These are phyloP conservation scores for Misgurnus mizolepis DNA, from an alignment of 2,113 vertebrate species.

Conservation along the genomic window DNA sequence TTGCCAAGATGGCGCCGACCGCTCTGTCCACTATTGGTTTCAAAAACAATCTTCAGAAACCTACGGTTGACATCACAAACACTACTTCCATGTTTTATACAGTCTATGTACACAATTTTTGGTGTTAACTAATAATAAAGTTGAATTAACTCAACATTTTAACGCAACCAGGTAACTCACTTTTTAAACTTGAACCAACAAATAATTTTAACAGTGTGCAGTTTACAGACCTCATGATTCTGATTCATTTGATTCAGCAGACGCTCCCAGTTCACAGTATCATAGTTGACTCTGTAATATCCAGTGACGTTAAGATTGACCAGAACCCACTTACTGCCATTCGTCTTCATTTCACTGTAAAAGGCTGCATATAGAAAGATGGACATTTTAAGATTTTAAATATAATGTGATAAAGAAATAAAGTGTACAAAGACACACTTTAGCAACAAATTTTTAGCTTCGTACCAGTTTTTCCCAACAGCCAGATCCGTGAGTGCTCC, in stretches of 20 bases:
- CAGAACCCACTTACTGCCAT: conserved; percentile 73
- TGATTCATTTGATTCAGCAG: conserved; percentile 69
- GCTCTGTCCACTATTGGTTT: too few species aligned
- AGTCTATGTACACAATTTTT: too few species aligned
- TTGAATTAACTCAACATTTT: too few species aligned
- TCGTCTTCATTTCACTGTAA: conserved; percentile 17
- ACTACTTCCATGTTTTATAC: too few species aligned
- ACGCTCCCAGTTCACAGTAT: conserved; percentile 80
- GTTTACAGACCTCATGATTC: conserved; percentile 58
- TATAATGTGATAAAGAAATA: too few species aligned
- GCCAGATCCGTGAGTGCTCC: conserved; percentile 1
- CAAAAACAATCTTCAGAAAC: too few species aligned
- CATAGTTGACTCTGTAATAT: conserved; percentile 91
- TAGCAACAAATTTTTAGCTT: background rate
- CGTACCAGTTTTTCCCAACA: conserved; percentile 56
- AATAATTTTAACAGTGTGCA: background rate
- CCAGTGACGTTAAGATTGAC: conserved; percentile 83
- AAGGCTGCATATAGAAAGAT: conserved; percentile 53
- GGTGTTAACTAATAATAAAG: too few species aligned
- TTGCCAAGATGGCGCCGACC: too few species aligned
- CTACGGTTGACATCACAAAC: too few species aligned
- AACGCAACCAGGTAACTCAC: too few species aligned
- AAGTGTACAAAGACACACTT: background rate
- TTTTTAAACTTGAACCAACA: too few species aligned
- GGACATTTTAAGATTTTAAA: too few species aligned